These are phyloP conservation scores for Hecatera dysodea DNA, from an alignment of 2,888 invertebrate genomes.

Conservation along the genomic window DNA sequence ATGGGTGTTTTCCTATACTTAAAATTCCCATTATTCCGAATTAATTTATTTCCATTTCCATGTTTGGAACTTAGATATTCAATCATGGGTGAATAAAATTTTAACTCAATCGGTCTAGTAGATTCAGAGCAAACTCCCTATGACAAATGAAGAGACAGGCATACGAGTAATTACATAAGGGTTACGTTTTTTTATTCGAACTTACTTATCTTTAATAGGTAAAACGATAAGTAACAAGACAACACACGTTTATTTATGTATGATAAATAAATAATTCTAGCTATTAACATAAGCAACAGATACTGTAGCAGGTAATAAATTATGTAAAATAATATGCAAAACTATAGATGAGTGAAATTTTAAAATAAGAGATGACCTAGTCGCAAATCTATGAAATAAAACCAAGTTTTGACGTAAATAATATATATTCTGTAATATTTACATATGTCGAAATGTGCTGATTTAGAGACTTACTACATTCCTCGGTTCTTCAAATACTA, in stretches of 20 bases:
- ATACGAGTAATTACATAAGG: too few relatives aligned
- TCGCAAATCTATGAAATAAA: conserved; percentile 2
- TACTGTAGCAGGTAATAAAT: conserved; percentile 8
- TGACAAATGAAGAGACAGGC: not conserved
- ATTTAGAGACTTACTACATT: not conserved
- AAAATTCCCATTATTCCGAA: too few relatives aligned
- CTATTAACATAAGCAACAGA: conserved; percentile 13
- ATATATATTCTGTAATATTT: not conserved
- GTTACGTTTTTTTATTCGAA: too few relatives aligned
- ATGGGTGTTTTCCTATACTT: too few relatives aligned
- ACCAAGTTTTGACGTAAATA: conserved; percentile 16
- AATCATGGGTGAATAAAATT: too few relatives aligned
- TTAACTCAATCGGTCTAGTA: too few relatives aligned
- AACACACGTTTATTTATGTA: not conserved
- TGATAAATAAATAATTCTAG: not conserved
- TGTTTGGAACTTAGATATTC: too few relatives aligned
- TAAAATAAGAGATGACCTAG: conserved; percentile 35
- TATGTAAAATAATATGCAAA: conserved; percentile 19
- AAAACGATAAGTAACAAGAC: too few relatives aligned
- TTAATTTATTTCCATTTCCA: too few relatives aligned
- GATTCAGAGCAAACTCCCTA: too few relatives aligned
- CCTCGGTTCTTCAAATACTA: too few relatives aligned
- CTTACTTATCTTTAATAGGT: too few relatives aligned
- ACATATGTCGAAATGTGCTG: not conserved
- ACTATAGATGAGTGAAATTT: conserved; percentile 33